Base-by-base conservation (phyloP, 1,140 invertebrate genomes). In the Leptinotarsa lineolata region DNA sequence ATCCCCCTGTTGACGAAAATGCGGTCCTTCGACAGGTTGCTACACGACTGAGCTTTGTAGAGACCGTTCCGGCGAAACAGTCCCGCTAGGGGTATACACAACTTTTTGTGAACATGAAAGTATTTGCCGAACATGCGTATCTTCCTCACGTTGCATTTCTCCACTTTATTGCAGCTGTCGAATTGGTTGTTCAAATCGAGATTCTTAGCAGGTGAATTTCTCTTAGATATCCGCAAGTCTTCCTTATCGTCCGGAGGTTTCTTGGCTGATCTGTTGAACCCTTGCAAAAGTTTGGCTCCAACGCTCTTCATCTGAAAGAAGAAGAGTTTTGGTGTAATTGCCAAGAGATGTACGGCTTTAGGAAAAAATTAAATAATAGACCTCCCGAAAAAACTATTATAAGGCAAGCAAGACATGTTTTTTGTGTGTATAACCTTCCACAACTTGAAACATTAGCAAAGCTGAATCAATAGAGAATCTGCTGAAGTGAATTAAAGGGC, bases 21-120 rank as follows among this genome's bases (percentile, higher is more conserved):
- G 18, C 86, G 84, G 67, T 89, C 88, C 4, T 85, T 82, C 20
- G 83, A 83, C 24, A 90, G 86, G 59, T 87, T 89, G n/a, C 88
- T 85, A 77, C 88, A 90, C 0, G 88, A 89, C 71, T 88, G 87
- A 4, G 89, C 87, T 74, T 90, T 89, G 74, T 90, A 89, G 0
- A 90, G 82, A 2, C 88, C 85, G 68, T 82, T 83, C n/a, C 86
- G 87, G 24, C 84, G 84, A 65, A 89, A 88, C 4, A 89, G 72
- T 8, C 86, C 86, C 0, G 88, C 88, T 66, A 89, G 73, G 1
- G 88, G 87, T 59, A 89, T 86, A 74, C 87, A 89, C 2, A 89
- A 79, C 81, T 88, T 88, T 73, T 88, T 88, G 74, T 88, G 87
- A 70, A 91, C 88, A 69, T 78, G 77, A 82, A 91, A 91, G 78